Evolutionary conservation across 2,113 vertebrate genomes (phyloP), one percentile per base, ranked within the genome.

Genomic region (Tachycineta bicolor): DNA sequence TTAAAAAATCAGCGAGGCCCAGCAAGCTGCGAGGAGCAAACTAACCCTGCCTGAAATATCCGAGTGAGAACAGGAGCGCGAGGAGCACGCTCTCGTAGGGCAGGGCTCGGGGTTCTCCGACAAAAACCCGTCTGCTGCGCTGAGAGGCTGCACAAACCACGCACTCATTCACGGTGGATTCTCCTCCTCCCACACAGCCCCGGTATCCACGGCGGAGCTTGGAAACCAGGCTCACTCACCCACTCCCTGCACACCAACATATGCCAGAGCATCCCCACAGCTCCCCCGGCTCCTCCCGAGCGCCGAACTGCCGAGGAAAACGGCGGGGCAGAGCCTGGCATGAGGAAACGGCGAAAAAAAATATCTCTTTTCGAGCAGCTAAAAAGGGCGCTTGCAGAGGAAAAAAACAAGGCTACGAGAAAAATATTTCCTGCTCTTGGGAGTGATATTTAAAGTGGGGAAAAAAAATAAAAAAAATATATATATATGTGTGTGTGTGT

Each of bases 121-220:
- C 29, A 24, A 5, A 68, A 76, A 34, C 4, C 26, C 7, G 28
- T 15, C 43, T 75, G 11, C 41, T 29, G 43, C 12, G 12, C 1
- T 14, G 44, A 19, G 52, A 67, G 23, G 25, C 52, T 7, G 25
- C 12, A 10, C n/a, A 75, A 52, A 39, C 50, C 82, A 47, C 47
- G 75, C 37, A 7, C 29, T 37, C 69, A 14, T 70, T 82, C 56
- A 73, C 37, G 25, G 62, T 1, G 39, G 67, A 21, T 24, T 63
- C 62, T 90, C 44, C 59, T 50, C 82, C 60, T 89, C 85, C 69
- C 78, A 56, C 81, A 3, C 69, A 23, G 23, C 10, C 24, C 47
- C 34, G 2, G 5, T 5, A 44, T 4, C 46, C 58, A 44, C 0
- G 3, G 14, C 4, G 71, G 41, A 26, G 19, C 23, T 0, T 3